Evolutionary conservation across 2,888 invertebrate species (phyloP).

Genomic region (Monopis laevigella): DNA sequence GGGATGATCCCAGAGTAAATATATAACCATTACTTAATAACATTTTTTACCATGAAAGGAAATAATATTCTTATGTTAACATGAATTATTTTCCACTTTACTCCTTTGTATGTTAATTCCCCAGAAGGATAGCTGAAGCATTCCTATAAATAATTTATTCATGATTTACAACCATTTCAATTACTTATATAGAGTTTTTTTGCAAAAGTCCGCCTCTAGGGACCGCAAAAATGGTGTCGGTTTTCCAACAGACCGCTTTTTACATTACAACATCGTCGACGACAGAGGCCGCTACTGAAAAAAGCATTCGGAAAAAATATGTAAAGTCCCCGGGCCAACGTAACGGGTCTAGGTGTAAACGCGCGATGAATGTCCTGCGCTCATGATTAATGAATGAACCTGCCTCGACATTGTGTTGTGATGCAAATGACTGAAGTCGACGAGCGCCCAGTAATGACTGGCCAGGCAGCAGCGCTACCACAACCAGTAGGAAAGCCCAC

Average conservation of each 20-base stretch:
- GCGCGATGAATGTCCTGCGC: conserved; percentile 15
- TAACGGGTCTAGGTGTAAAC: conserved; percentile 2
- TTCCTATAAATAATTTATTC: no score
- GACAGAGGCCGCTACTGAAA: no score
- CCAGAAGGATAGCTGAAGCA: no score
- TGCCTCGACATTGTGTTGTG: conserved; percentile 31
- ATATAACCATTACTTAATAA: no score
- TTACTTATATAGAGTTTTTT: neutral
- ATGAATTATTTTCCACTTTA: no score
- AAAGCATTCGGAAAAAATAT: conserved; percentile 5
- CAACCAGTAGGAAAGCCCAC: conserved; percentile 1
- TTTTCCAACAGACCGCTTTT: no score
- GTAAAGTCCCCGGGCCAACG: neutral
- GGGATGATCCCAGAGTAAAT: no score
- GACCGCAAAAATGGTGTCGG: no score
- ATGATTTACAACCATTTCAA: neutral
- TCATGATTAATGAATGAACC: conserved; percentile 32
- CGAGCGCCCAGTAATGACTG: conserved; percentile 25
- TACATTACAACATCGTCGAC: no score
- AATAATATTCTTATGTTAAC: no score
- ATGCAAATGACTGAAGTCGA: conserved; percentile 42
- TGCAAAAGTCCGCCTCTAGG: neutral
- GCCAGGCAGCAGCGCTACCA: conserved; percentile 16
- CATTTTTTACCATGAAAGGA: no score
- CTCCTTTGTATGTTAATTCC: no score